These are phyloP conservation scores for Druon quercuslanigerum DNA, from an alignment of 1,140 invertebrate genomes.

Conservation along the genomic window DNA sequence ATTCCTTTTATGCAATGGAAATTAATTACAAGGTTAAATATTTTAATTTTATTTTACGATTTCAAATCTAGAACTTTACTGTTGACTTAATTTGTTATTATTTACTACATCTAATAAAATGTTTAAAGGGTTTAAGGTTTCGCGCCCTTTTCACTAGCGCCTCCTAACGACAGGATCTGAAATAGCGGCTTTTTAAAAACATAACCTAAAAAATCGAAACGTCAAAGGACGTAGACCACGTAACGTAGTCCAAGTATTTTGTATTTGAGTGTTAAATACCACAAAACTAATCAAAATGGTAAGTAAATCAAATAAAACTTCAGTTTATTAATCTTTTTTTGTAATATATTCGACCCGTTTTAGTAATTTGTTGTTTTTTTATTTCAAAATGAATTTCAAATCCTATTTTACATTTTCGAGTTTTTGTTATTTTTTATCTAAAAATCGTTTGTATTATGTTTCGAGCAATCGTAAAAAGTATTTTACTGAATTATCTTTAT, in stretches of 20 bases:
- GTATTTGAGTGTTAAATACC: not conserved
- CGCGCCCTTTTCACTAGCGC: not conserved
- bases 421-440: too few species aligned
- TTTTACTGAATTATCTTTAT: too few species aligned
- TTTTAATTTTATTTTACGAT: too few species aligned
- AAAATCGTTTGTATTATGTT: constrained; percentile 33
- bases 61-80: too few species aligned
- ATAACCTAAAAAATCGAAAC: not conserved
- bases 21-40: too few species aligned
- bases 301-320: not conserved
- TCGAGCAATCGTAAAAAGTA: too few species aligned
- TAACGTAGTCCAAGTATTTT: too few species aligned
- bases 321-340: not conserved
- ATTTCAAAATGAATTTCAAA: too few species aligned
- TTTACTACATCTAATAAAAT: not conserved
- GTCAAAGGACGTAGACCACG: not conserved
- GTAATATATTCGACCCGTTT: not conserved
- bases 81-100: not conserved
- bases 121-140: not conserved
- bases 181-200: constrained; percentile 3
- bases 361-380: not conserved
- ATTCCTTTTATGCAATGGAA: too few species aligned
- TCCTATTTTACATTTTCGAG: too few species aligned
- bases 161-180: not conserved
- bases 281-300: constrained; percentile 7